phyloP scores from a whole-genome alignment of 2,888 invertebrate genomes.

The Hipparchia sbordonii region DNA sequence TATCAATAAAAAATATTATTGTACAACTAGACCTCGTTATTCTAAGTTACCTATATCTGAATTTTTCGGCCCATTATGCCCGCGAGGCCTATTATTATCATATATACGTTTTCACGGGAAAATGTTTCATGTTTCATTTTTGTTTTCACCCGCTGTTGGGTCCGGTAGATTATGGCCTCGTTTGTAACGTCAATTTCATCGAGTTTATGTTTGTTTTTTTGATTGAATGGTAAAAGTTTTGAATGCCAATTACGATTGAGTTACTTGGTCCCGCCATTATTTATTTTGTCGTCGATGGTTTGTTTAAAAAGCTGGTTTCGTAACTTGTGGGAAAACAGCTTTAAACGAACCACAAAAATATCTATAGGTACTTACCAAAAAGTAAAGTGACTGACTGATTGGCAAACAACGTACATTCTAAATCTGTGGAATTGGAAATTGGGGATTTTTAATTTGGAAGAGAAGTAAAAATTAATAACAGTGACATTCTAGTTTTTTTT shows the following conservation, averaged over 20 bases:
- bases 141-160: conserved; percentile 1
- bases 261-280: not conserved
- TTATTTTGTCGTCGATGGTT: not conserved
- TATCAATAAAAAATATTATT: not conserved
- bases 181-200: conserved; percentile 1
- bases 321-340: too few relatives aligned
- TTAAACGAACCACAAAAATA: too few relatives aligned
- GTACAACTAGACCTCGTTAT: not conserved
- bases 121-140: conserved; percentile 16
- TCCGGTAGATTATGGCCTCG: not conserved
- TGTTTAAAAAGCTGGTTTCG: not conserved
- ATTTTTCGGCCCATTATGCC: conserved; percentile 1
- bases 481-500: too few relatives aligned
- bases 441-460: too few relatives aligned
- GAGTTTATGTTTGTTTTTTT: conserved; percentile 10
- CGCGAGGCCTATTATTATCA: conserved; percentile 5
- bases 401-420: too few relatives aligned
- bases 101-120: conserved; percentile 2
- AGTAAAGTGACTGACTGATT: too few relatives aligned
- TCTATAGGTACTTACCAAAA: not conserved
- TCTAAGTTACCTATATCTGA: not conserved
- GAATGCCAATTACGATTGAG: not conserved
- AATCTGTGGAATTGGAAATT: too few relatives aligned
- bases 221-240: not conserved
- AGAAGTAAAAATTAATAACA: too few relatives aligned